These are phyloP conservation scores for Antrozous pallidus DNA, from an alignment of 2,797 vertebrate genomes.

Conservation along the genomic window DNA sequence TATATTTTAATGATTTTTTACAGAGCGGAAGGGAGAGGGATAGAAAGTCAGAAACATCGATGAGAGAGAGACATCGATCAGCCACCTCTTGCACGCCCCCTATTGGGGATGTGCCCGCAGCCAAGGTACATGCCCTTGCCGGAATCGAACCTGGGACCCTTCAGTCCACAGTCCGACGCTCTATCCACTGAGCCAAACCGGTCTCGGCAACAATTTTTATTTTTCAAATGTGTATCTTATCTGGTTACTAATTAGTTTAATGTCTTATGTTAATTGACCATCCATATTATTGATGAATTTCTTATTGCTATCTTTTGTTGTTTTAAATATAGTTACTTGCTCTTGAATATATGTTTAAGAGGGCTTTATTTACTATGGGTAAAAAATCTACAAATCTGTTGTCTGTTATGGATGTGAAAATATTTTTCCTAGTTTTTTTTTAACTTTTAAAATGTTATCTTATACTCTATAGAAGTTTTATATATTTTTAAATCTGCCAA, in stretches of 20 bases:
- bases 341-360: neutral
- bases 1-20: no score
- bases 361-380: neutral
- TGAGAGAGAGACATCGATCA: no score
- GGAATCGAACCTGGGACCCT: no score
- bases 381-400: neutral
- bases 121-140: no score
- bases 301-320: neutral
- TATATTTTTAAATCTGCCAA: neutral
- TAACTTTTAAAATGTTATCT: neutral
- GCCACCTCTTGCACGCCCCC: no score
- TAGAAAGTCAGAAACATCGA: no score
- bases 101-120: no score
- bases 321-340: neutral
- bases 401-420: neutral
- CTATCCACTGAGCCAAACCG: no score
- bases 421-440: neutral
- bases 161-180: no score
- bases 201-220: neutral
- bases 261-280: neutral
- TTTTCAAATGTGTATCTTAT: neutral
- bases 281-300: neutral
- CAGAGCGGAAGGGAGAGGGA: no score
- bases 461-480: neutral
- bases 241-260: neutral